Conservation (phyloP, 2,888 invertebrate species). For the Cheilosia soror region DNA sequence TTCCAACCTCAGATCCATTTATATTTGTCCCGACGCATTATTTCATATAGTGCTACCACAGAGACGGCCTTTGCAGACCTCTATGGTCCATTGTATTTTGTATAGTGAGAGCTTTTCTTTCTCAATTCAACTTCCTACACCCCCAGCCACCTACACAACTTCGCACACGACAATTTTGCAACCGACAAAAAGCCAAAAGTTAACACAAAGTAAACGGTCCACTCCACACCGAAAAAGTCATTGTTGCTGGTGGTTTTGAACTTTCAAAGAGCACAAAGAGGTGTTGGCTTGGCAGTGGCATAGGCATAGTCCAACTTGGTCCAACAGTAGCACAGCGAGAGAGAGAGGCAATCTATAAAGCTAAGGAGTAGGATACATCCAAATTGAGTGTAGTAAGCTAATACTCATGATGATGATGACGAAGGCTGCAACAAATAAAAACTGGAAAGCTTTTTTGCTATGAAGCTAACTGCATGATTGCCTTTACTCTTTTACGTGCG, state of each 20-base stretch:
- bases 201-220: constrained; percentile 46
- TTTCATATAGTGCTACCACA: neutral
- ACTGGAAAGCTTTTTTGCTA: constrained; percentile 12
- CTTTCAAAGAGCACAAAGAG: constrained; percentile 29
- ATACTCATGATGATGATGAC: constrained; percentile 6
- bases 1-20: constrained; percentile 3
- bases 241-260: constrained; percentile 43
- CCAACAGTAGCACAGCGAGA: neutral
- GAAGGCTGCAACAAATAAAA: neutral
- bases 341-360: constrained; percentile 15
- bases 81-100: neutral
- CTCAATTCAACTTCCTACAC: constrained; percentile 10
- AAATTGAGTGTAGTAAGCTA: constrained; percentile 7
- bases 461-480: neutral
- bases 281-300: neutral
- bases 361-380: constrained; percentile 6
- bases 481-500: neutral
- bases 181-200: constrained; percentile 53
- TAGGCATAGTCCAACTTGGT: neutral
- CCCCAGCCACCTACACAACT: constrained; percentile 14
- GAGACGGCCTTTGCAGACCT: neutral
- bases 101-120: constrained; percentile 14
- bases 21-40: constrained; percentile 16
- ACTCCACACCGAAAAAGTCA: constrained; percentile 30
- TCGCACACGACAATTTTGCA: constrained; percentile 14